Percentiles rank a stretch among this genome's conserved stretches.
Evolutionary conservation across 2,888 invertebrate species (phyloP).

Genomic region (Amiota minor): DNA sequence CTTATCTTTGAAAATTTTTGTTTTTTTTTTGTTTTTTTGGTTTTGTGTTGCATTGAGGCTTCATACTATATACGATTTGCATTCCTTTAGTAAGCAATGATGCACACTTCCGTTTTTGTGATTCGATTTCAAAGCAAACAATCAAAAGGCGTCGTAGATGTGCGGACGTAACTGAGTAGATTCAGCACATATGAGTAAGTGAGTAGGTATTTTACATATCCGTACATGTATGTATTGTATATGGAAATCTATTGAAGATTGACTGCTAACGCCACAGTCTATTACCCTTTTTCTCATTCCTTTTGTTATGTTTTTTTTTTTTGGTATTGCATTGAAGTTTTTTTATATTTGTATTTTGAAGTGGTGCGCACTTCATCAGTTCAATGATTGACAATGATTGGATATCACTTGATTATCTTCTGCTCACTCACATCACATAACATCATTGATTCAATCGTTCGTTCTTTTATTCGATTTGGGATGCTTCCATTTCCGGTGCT

Average conservation of each 20-base stretch:
- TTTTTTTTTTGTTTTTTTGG: neutral
- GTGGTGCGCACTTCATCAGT: slow-evolving; percentile 8
- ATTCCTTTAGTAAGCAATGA: slow-evolving; percentile 18
- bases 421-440: neutral
- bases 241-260: too few relatives aligned
- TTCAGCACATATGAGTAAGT: neutral
- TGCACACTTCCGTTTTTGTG: slow-evolving; percentile 13
- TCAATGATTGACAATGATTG: slow-evolving; percentile 21
- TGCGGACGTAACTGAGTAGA: neutral
- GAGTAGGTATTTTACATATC: neutral
- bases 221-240: too few relatives aligned
- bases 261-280: neutral
- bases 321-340: neutral
- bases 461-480: neutral
- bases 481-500: slow-evolving; percentile 4
- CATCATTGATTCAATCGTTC: neutral
- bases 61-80: slow-evolving; percentile 5
- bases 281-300: neutral
- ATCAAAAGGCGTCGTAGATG: slow-evolving; percentile 16
- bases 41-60: neutral
- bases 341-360: neutral
- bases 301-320: neutral
- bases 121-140: slow-evolving; percentile 2
- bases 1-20: neutral
- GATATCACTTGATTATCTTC: neutral